Evolutionary conservation across 2,888 invertebrate genomes (phyloP), one percentile per base, ranked within the genome.

Genomic region (Ectobius pallidus): DNA sequence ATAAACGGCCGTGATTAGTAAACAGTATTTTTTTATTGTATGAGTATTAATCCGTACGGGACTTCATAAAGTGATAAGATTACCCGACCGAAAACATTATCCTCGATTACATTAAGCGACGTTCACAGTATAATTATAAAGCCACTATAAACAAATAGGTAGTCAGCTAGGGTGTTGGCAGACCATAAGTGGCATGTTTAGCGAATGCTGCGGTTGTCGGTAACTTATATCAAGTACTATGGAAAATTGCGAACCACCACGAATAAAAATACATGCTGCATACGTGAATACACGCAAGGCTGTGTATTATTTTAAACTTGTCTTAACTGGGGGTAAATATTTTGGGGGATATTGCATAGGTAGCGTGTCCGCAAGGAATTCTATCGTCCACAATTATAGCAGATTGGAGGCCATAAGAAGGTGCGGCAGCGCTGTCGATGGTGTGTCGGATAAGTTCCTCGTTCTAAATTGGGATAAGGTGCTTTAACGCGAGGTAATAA

Each of bases 361-460:
- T 52, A 52, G 25, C 52, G 52, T 52, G 52, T 25, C 14, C 16
- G 52, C n/a, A 52, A 22, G 25, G 25, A 52, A 25, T 25, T 52
- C 52, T 52, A 52, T 52, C 52, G 52, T 52, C 52, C 14, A 25
- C 25, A 52, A 52, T 52, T 49, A 18, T 52, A 52, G 25, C 16
- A 52, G 25, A 25, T 25, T 22, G 25, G 25, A 25, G 52, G 25
- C 25, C 52, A 25, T 39, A 14, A 9, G 39, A 39, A 22, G 25
- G 52, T 14, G 20, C 22, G 14, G 52, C 25, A 22, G 52, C 22
- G 25, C 20, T 52, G 6, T 25, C 25, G 52, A 52, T 52, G 49
- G 25, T 22, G 52, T 22, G 20, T 22, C 25, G 6, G 52, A 52
- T 52, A 52, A 52, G 1, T 7, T 6, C 4, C 52, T 25, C 4